Evolutionary conservation across 2,888 invertebrate species (phyloP), one percentile per base, ranked within the genome.

Genomic region (Branchellion lobata): DNA sequence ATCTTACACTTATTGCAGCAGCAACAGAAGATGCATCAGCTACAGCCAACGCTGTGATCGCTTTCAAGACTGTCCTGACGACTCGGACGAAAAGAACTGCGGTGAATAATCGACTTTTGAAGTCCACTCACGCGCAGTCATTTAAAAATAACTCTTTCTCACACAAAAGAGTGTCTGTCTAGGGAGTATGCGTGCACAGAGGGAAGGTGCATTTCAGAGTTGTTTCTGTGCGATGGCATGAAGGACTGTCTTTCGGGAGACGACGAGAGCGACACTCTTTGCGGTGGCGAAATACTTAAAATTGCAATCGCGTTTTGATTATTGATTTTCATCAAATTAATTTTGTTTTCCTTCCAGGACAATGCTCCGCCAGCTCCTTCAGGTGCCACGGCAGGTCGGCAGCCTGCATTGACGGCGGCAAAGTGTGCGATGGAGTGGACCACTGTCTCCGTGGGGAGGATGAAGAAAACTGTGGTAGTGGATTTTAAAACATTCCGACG

Each of bases 1-100:
- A 8, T 65, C 77, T 18, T 33, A 24, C 11, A 65, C 65, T 61
- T 79, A 53, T 24, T 79, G 79, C 31, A 11, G 65, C 3, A 21
- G 29, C 21, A 79, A 61, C 24, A 74, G 75, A 34, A 68, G 27
- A 29, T 79, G 79, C 31, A 61, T 79, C 68, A 61, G 29, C 1
- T 24, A 61, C 47, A 79, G 57, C 33, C 75, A 79, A n/a, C 5
- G 36, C 21, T 79, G 79, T 18, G 79, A 79, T 33, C 74, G 75
- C n/a, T 68, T 8, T 21, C 79, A 79, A 47, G 79, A 79, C 40
- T 79, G 79, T 47, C 75, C 79, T 24, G 79, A 79, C 24, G 79
- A 75, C 61, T 34, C 65, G 14, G 79, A 79, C 51, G 79, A 79
- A 68, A 75, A 24, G n/a, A 75, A 79, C 36, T 79, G 79, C 75